Base-by-base conservation (phyloP, 2,888 invertebrate genomes). In the Hyles lineata region DNA sequence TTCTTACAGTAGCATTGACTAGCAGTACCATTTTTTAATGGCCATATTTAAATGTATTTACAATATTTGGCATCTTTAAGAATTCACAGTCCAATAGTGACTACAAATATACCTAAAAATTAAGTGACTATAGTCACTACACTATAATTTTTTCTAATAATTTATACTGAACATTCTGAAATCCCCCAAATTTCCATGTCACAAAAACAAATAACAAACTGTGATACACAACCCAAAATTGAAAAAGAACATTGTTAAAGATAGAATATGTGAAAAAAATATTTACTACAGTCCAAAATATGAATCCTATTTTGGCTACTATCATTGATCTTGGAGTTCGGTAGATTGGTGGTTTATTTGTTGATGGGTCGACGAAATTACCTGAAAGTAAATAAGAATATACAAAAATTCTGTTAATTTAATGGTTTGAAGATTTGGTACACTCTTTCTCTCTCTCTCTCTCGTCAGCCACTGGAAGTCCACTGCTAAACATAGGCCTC, bases 231-330 rank as follows among this genome's bases (percentile, higher is more conserved):
- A 96, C 95, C 92, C 96, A 95, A 80, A 93, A 94, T 78, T 95
- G 94, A 77, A 96, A 95, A 43, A 93, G 32, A 70, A 87, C 80
- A 74, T 89, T 93, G 17, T 87, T 87, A 2, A 93, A 82, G 25
- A 96, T 82, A 19, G 89, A 87, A 72, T 95, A 95, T 1, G 92
- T 80, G 72, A 95, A 93, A 32, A 95, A 73, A 35, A 93, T 78
- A 73, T 96, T 95, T 74, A 97, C 85, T 8, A 94, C 32, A 17
- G 96, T 96, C 97, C 97, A 97, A 84, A 97, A 96, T 29, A 95
- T 79, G 62, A 97, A 94, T 2, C 96, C 96, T 72, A 89, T 67
- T 79, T 88, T 89, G 0, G 94, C 92, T 21, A 78, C 74, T 8
- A 78, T 70, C 70, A 94, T 78, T 0, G 92, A 83, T 67, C 90